phyloP scores from a whole-genome alignment of 2,797 vertebrate genomes.

The Parotocinclus haroldoi region DNA sequence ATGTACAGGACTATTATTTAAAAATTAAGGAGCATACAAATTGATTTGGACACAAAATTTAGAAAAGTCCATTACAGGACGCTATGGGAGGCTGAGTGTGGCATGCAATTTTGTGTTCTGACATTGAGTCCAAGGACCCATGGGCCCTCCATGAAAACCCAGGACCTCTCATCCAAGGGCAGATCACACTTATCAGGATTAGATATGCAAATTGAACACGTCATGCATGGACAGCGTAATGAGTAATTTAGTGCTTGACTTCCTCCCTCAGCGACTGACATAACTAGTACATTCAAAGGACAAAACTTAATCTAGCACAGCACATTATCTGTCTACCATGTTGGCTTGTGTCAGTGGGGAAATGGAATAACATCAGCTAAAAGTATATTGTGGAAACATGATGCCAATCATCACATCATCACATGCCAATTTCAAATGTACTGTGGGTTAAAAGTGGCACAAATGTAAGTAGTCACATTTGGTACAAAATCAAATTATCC shows the following conservation, averaged over 20 bases:
- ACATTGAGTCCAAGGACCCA: constrained; percentile 22
- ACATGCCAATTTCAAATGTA: background rate
- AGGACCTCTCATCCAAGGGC: constrained; percentile 51
- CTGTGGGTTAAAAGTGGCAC: background rate
- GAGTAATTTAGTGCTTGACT: constrained; percentile 67
- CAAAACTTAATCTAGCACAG: constrained; percentile 44
- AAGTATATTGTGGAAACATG: background rate
- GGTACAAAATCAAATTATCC: background rate
- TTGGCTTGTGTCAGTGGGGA: constrained; percentile 13
- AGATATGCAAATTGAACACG: constrained; percentile 66
- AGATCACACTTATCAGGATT: constrained; percentile 56
- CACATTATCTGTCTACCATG: constrained; percentile 8
- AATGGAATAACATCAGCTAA: background rate
- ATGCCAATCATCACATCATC: too few relatives aligned
- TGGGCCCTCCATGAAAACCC: constrained; percentile 19
- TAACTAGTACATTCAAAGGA: constrained; percentile 59
- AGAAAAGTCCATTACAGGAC: constrained; percentile 31
- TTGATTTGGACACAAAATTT: constrained; percentile 23
- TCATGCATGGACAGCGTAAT: constrained; percentile 67
- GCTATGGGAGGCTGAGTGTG: constrained; percentile 2
- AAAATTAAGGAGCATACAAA: background rate
- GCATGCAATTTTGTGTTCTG: constrained; percentile 20
- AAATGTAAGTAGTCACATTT: too few relatives aligned
- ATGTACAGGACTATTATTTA: too few relatives aligned
- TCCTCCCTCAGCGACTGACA: constrained; percentile 63